phyloP scores from a whole-genome alignment of 2,797 vertebrate species.

The Tamandua tetradactyla region DNA sequence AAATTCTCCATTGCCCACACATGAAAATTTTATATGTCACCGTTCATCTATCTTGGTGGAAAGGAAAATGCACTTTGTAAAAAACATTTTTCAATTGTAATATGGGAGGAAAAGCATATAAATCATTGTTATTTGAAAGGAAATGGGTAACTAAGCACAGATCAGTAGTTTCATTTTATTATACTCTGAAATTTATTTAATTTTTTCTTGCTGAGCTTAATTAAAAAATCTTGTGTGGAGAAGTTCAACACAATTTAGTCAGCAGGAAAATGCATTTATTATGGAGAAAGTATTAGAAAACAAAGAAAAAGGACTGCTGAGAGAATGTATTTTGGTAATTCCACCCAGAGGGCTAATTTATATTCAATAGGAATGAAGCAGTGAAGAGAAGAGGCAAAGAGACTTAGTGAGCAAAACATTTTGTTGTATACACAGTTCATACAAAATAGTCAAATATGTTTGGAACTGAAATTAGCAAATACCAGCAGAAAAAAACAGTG shows the following conservation, averaged over 20 bases:
- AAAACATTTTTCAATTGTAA: background rate
- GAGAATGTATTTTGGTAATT: slow-evolving; percentile 71
- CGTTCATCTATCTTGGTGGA: background rate
- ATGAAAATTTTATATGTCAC: background rate
- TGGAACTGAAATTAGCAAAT: slow-evolving; percentile 8
- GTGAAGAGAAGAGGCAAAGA: background rate
- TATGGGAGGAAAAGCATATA: slow-evolving; percentile 16
- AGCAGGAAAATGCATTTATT: slow-evolving; percentile 65
- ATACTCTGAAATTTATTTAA: slow-evolving; percentile 50
- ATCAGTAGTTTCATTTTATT: slow-evolving; percentile 50
- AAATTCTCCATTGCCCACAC: background rate
- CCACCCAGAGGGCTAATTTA: slow-evolving; percentile 59
- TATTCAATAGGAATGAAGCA: slow-evolving; percentile 59
- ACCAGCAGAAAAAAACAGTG: background rate
- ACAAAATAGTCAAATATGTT: slow-evolving; percentile 28
- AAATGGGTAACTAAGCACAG: slow-evolving; percentile 56
- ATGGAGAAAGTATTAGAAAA: slow-evolving; percentile 54
- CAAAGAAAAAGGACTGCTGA: slow-evolving; percentile 56
- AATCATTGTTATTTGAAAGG: slow-evolving; percentile 31
- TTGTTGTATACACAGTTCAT: slow-evolving; percentile 11
- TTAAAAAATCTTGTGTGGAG: slow-evolving; percentile 63
- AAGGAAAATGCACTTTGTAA: background rate
- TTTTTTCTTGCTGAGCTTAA: slow-evolving; percentile 68
- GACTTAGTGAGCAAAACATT: slow-evolving; percentile 49
- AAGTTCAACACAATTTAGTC: slow-evolving; percentile 62